phyloP scores from a whole-genome alignment of 2,888 invertebrate species.

The Busseola fusca region DNA sequence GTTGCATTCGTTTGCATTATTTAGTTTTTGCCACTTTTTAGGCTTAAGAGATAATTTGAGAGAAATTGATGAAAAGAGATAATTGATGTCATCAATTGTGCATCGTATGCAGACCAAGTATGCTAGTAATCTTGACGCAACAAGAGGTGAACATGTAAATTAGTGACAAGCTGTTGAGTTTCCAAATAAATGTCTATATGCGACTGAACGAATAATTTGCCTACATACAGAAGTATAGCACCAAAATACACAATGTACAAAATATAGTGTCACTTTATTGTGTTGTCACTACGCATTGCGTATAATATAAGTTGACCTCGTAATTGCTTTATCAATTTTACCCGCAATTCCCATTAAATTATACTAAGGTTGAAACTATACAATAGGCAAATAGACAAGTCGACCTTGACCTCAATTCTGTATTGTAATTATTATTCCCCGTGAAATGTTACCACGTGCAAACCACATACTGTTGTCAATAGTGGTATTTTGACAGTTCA shows the following conservation, averaged over 20 bases:
- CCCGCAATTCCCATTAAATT: not conserved
- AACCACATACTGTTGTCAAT: not conserved
- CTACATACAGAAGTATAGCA: not conserved
- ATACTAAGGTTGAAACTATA: not conserved
- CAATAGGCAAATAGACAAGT: not conserved
- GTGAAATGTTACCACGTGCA: not conserved
- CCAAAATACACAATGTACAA: not conserved
- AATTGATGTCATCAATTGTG: too few relatives aligned
- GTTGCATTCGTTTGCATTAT: too few relatives aligned
- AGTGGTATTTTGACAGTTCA: not conserved
- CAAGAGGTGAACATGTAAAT: too few relatives aligned
- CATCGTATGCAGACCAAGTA: too few relatives aligned
- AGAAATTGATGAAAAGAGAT: too few relatives aligned
- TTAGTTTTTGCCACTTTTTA: too few relatives aligned
- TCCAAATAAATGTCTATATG: too few relatives aligned
- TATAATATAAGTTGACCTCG: not conserved
- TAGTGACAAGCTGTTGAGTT: too few relatives aligned
- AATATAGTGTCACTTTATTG: not conserved
- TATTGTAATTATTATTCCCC: not conserved
- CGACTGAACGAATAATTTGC: not conserved
- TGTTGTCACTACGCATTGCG: not conserved
- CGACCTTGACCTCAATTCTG: not conserved
- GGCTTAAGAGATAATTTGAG: too few relatives aligned
- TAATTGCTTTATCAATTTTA: not conserved
- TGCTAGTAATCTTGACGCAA: too few relatives aligned